Base-by-base conservation (phyloP, 2,797 vertebrate species). In the Pterois miles region DNA sequence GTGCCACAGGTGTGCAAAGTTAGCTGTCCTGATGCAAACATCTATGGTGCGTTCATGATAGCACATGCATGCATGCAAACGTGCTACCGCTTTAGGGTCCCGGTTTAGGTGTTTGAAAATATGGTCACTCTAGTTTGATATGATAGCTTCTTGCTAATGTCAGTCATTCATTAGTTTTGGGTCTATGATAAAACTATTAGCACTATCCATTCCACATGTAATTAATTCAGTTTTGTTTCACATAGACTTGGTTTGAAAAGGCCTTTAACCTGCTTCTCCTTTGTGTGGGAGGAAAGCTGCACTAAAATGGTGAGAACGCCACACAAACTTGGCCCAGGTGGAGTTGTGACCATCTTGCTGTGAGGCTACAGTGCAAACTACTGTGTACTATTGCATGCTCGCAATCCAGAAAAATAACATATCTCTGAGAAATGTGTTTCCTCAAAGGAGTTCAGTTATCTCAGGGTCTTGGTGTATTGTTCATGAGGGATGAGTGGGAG, bases 191-290 rank as follows among this genome's bases (percentile, higher is more conserved):
- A n/a, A n/a, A n/a, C n/a, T n/a, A 46, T 16, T 8, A 48, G 20
- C 0, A 0, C 20, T 48, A 20, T 0, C 46, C 20, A n/a, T 48
- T 6, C 0, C 20, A 48, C 20, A 48, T 20, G 8, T 48, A 48
- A 48, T 48, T 48, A 48, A 48, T n/a, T 20, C 46, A 48, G 7
- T 48, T 48, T 48, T 48, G 46, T 46, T 16, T 46, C 18, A 3
- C 4, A 18, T 16, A 29, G 29, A 29, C 5, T 29, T 4, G 5
- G 29, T 29, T 4, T 29, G 29, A 4, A 29, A 29, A 29, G 29
- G 4, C 29, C 0, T 46, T 46, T 46, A 52, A 18, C 25, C 60
- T 11, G 20, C 23, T 2, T 36, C 20, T 22, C 14, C 29, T 31
- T n/a, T 1, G 1, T 16, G 8, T 14, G 3, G 43, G 56, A 62